Conservation (phyloP, 2,888 invertebrate genomes). For the Eristalinus aeneus region DNA sequence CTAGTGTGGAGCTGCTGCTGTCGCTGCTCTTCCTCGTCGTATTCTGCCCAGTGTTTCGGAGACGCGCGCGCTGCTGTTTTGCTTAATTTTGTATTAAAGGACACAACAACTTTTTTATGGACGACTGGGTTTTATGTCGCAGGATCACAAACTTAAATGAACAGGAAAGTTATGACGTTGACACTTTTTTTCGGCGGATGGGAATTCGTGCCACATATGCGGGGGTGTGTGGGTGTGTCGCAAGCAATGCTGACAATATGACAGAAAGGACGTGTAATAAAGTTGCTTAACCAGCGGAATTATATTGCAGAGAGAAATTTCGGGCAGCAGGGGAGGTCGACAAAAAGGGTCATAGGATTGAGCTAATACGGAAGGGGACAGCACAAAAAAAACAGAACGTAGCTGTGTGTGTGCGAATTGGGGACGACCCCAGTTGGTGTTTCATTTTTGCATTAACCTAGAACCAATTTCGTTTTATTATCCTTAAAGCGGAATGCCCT, state of each 20-base stretch:
- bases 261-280: slow-evolving; percentile 65
- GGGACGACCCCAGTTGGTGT: slow-evolving; percentile 59
- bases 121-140: slow-evolving; percentile 61
- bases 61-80: slow-evolving; percentile 17
- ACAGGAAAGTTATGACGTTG: slow-evolving; percentile 65
- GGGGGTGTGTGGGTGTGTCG: neutral
- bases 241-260: slow-evolving; percentile 46
- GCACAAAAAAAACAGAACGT: too few relatives aligned
- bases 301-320: slow-evolving; percentile 46
- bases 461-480: slow-evolving; percentile 69
- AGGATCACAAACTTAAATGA: slow-evolving; percentile 70
- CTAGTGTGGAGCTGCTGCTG: neutral
- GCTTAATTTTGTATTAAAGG: slow-evolving; percentile 65
- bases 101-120: slow-evolving; percentile 55
- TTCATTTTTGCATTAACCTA: slow-evolving; percentile 67
- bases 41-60: neutral
- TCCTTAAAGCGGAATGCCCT: slow-evolving; percentile 19
- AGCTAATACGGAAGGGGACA: slow-evolving; percentile 16
- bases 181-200: slow-evolving; percentile 48
- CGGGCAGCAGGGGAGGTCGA: neutral
- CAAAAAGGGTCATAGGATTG: slow-evolving; percentile 24
- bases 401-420: neutral
- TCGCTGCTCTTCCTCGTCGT: neutral
- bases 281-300: slow-evolving; percentile 67
- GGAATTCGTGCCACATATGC: neutral